phyloP scores from a whole-genome alignment of 2,888 invertebrate genomes.

The Lepidochitona cinerea region DNA sequence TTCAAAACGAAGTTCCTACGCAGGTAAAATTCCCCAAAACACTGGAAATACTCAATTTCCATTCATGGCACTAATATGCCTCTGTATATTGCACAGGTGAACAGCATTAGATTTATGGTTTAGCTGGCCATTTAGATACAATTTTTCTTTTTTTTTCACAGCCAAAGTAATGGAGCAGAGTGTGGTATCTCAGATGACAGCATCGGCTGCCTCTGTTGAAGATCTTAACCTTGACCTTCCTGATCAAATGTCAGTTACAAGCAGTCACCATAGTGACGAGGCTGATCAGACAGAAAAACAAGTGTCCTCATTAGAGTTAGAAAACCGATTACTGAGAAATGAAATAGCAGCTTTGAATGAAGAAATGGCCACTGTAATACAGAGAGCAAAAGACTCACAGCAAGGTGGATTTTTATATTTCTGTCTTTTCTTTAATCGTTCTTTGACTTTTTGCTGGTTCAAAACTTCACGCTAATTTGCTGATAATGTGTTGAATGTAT shows the following conservation, averaged over 20 bases:
- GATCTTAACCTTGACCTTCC: not conserved
- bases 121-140: no score
- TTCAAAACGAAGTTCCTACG: no score
- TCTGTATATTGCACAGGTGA: no score
- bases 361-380: constrained; percentile 73
- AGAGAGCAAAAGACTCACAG: constrained; percentile 72
- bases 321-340: constrained; percentile 72
- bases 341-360: constrained; percentile 74
- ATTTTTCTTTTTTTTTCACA: no score
- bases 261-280: not conserved
- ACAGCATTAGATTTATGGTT: no score
- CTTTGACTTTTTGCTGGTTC: no score
- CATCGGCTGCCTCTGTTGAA: not conserved
- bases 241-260: not conserved
- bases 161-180: not conserved
- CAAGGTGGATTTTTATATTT: constrained; percentile 71
- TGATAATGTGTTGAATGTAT: no score
- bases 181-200: not conserved
- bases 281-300: constrained; percentile 35
- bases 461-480: no score
- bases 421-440: no score
- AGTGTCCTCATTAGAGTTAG: constrained; percentile 63
- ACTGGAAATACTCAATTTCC: no score
- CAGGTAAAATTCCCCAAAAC: no score
- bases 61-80: no score